Conservation (phyloP, 2,113 vertebrate species). For the Nesogale talazaci region DNA sequence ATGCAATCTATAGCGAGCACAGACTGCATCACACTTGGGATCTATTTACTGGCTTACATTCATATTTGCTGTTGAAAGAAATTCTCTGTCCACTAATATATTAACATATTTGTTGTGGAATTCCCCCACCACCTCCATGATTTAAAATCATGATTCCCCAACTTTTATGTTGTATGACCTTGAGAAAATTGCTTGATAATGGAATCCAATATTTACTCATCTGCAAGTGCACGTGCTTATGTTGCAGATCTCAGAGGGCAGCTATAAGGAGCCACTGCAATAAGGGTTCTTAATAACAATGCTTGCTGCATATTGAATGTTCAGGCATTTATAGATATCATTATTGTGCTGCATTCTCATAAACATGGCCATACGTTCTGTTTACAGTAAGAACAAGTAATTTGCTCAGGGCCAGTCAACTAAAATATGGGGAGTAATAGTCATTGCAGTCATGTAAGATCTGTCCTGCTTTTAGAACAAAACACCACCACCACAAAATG, state of each 20-base stretch:
- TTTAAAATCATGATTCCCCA: not conserved
- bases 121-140: not conserved
- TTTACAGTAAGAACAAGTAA: not conserved
- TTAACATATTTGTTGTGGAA: not conserved
- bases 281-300: not conserved
- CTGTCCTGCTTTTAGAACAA: not conserved
- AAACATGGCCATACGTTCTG: not conserved
- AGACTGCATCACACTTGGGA: not conserved
- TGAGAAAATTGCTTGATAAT: not conserved
- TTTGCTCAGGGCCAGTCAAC: not conserved
- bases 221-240: not conserved
- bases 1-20: not conserved
- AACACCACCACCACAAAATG: not conserved
- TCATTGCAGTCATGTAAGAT: not conserved
- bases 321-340: not conserved
- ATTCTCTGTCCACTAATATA: not conserved
- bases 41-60: constrained; percentile 4
- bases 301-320: not conserved
- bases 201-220: not conserved
- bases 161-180: not conserved
- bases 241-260: not conserved
- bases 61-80: not conserved
- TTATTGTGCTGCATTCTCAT: not conserved
- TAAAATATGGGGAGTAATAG: not conserved
- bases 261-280: not conserved